phyloP scores from a whole-genome alignment of 2,113 vertebrate species.

The Penelope pileata region DNA sequence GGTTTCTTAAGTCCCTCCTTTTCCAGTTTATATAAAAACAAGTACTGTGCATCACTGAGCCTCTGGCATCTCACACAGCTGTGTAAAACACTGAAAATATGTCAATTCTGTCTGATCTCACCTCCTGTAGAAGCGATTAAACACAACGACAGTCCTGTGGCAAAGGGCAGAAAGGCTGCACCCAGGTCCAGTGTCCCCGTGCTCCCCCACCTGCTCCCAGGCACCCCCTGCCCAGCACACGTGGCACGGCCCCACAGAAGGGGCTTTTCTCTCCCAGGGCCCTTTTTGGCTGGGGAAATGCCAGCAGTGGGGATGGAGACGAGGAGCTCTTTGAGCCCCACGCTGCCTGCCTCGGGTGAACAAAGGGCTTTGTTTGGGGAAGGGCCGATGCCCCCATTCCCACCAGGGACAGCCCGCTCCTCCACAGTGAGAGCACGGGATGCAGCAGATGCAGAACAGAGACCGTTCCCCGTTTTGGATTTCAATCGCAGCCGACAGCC shows the following conservation, averaged over 20 bases:
- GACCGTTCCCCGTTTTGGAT: neutral
- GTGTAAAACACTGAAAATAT: fast-evolving
- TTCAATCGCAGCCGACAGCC: neutral
- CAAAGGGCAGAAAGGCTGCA: neutral
- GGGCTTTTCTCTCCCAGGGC: neutral
- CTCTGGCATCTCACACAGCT: neutral
- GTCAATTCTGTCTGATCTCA: neutral
- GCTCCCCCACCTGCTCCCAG: fast-evolving
- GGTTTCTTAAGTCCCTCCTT: neutral
- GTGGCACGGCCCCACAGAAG: fast-evolving
- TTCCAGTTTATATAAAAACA: neutral
- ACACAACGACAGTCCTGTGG: neutral
- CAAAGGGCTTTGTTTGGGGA: neutral
- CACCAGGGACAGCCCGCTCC: neutral
- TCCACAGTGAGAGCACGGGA: fast-evolving
- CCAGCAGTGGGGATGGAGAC: fast-evolving
- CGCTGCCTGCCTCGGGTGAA: neutral
- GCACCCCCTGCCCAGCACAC: fast-evolving
- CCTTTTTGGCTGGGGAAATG: neutral
- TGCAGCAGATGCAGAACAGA: neutral
- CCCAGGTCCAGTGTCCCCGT: neutral
- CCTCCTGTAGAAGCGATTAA: neutral
- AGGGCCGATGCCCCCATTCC: neutral
- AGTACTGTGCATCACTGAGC: fast-evolving
- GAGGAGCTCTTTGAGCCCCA: neutral